Base-by-base conservation (phyloP, 2,888 invertebrate genomes). In the Lycocerus yunnanus region DNA sequence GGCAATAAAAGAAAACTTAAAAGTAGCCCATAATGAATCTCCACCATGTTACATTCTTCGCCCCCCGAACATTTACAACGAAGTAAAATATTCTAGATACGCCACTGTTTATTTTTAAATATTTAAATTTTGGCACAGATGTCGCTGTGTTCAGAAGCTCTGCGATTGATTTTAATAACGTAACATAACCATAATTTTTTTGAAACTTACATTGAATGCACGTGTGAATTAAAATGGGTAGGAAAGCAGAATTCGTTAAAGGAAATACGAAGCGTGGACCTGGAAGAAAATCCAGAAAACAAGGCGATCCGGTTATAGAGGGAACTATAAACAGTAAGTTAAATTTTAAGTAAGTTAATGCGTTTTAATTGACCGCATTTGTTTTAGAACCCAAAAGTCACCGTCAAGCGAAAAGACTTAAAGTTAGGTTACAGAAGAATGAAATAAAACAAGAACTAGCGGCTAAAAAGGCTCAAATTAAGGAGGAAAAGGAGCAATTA, bases 261-360 rank as follows among this genome's bases (percentile, higher is more conserved):
- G 89, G 88, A 72, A 90, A 92, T 80, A 90, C 90, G 1, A 94
- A 94, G 84, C 93, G 92, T 82, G 97, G 97, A 0, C 96, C 95
- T 9, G 97, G 97, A 0, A 91, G 93, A 78, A 97, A 97, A 87
- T 89, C 96, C 0, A 94, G 92, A 80, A 97, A 97, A 84, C 97
- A 97, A 84, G 91, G 92, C 61, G 93, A 94, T 81, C 97, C 97
- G 1, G 88, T 89, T 66, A 92, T 93, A 83, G 90, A 91, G 73
- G 90, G 91, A 83, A 88, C 89, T 74, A 80, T 90, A 43, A 80
- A 84, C 83, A 89, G 90, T 90, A 86, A 82, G 80, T 63, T 59
- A 27, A 14, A 20, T 68, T 71, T 68, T 75, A 68, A 61, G 71
- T 66, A 69, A 15, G 9, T 15, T 14, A 27, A 68, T 43, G 58